phyloP scores from a whole-genome alignment of 2,113 vertebrate species.

The Isurus oxyrinchus region DNA sequence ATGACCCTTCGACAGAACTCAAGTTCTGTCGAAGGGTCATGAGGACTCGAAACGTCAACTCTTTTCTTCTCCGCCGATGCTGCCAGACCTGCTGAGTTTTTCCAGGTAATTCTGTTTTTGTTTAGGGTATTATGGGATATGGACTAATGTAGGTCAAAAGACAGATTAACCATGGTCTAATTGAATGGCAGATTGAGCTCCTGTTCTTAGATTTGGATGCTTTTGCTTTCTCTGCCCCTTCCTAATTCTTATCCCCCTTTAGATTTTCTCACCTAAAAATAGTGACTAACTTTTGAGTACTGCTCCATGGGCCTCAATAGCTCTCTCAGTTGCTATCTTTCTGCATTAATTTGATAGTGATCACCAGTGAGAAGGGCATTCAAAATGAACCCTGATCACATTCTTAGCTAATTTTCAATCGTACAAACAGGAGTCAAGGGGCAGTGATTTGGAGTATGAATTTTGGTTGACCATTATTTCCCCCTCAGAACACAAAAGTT shows the following conservation, averaged over 20 bases:
- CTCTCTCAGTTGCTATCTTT: background rate
- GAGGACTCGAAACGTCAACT: too few species aligned
- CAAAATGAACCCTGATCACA: background rate
- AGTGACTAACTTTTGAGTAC: background rate
- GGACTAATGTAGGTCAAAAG: background rate
- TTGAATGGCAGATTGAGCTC: background rate
- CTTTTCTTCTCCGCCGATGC: too few species aligned
- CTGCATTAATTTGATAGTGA: background rate
- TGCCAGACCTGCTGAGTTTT: too few species aligned
- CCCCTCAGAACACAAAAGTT: background rate
- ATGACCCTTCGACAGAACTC: too few species aligned
- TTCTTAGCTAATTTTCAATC: background rate
- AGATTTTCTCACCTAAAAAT: background rate
- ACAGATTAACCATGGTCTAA: background rate
- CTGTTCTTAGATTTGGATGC: background rate
- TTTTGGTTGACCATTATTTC: background rate
- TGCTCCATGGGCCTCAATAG: background rate
- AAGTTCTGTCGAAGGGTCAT: too few species aligned
- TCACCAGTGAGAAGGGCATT: background rate
- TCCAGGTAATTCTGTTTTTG: too few species aligned
- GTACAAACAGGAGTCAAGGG: background rate
- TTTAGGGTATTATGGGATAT: too few species aligned
- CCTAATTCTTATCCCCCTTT: background rate
- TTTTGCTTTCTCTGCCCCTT: background rate
- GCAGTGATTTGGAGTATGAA: background rate